Evolutionary conservation across 1,140 invertebrate species (phyloP).

Genomic region (Episyrphus balteatus): DNA sequence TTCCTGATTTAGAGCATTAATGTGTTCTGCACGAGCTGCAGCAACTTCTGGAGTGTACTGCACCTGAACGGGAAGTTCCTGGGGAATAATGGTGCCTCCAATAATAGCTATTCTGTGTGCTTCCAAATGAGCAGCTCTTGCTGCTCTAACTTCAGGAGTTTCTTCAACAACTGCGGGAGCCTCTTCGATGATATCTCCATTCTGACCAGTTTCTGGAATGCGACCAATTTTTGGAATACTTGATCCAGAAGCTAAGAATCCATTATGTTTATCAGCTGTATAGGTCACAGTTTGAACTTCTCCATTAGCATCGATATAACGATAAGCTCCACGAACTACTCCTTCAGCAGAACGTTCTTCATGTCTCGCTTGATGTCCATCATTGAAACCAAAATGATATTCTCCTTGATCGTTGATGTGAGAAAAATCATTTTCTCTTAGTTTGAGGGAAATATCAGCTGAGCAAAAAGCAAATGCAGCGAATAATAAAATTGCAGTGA

Average conservation of each 20-base stretch:
- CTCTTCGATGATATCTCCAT: too few species aligned
- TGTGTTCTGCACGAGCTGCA: constrained; percentile 5
- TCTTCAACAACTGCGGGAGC: too few species aligned
- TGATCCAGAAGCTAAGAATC: constrained; percentile 50
- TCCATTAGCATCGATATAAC: constrained; percentile 46
- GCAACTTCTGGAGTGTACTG: constrained; percentile 22
- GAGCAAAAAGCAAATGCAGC: too few species aligned
- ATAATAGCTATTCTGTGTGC: constrained; percentile 1
- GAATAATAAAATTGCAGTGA: too few species aligned
- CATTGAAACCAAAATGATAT: constrained; percentile 49
- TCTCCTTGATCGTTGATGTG: constrained; percentile 33
- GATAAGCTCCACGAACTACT: constrained; percentile 47
- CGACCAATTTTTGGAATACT: constrained; percentile 44
- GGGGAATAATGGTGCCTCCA: constrained; percentile 4
- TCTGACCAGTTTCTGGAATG: constrained; percentile 11
- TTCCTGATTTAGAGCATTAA: constrained; percentile 1
- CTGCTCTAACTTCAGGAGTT: too few species aligned
- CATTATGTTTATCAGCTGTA: constrained; percentile 40
- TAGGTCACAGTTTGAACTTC: constrained; percentile 45
- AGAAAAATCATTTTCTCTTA: too few species aligned
- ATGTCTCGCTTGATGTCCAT: constrained; percentile 45
- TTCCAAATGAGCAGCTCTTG: too few species aligned
- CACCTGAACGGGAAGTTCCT: constrained; percentile 9
- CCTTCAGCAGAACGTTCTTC: constrained; percentile 47
- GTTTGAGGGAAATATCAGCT: too few species aligned